phyloP scores from a whole-genome alignment of 2,797 vertebrate species.

The Pogonophryne albipinna region DNA sequence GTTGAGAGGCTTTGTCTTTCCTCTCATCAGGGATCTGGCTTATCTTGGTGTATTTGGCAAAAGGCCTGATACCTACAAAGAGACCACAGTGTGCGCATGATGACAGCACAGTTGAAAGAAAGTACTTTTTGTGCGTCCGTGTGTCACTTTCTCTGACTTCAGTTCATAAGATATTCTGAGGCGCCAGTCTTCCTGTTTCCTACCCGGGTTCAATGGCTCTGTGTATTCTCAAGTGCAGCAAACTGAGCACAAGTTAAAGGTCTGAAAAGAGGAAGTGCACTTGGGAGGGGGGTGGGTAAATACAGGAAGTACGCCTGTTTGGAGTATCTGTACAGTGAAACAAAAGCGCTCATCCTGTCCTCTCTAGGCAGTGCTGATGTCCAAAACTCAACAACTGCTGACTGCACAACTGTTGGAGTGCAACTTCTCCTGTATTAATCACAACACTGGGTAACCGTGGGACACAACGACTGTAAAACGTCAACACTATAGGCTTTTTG shows the following conservation, averaged over 20 bases:
- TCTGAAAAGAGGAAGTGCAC: constrained; percentile 71
- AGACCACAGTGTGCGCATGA: constrained; percentile 20
- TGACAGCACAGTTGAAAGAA: constrained; percentile 34
- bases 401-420: neutral
- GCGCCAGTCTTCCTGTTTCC: constrained; percentile 25
- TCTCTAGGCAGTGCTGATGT: constrained; percentile 34
- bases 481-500: neutral
- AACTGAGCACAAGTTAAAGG: constrained; percentile 20
- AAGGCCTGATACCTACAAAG: constrained; percentile 19
- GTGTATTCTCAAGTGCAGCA: constrained; percentile 9
- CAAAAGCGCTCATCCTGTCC: constrained; percentile 62
- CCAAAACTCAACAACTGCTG: constrained; percentile 38
- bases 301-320: constrained; percentile 68
- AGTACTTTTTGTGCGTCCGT: constrained; percentile 1
- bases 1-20: constrained; percentile 10
- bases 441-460: neutral
- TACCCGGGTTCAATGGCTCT: neutral
- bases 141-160: constrained; percentile 38
- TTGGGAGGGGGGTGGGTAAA: constrained; percentile 56
- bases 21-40: constrained; percentile 18
- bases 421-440: neutral
- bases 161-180: constrained; percentile 5
- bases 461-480: neutral
- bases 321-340: constrained; percentile 49
- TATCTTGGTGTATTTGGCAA: constrained; percentile 31